Evolutionary conservation across 2,888 invertebrate species (phyloP).

Genomic region (Chloroclystis v-ata): DNA sequence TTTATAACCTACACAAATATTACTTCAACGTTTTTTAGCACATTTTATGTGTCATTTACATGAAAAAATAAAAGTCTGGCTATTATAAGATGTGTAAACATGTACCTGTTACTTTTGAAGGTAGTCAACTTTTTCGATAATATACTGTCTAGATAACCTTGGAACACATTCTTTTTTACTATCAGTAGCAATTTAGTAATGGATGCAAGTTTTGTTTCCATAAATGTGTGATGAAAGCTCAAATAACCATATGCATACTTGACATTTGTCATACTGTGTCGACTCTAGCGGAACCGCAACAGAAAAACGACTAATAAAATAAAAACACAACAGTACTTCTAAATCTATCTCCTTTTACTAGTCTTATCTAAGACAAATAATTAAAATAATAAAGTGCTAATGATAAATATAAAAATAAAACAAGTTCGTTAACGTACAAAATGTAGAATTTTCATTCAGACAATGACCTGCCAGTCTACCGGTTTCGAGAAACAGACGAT

Average conservation of each 20-base stretch:
- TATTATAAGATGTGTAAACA: slow-evolving; percentile 6
- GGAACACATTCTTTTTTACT: not conserved
- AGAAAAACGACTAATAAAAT: too few relatives aligned
- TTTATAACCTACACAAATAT: too few relatives aligned
- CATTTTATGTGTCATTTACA: not conserved
- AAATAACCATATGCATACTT: too few relatives aligned
- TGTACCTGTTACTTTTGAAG: slow-evolving; percentile 13
- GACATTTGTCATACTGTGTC: too few relatives aligned
- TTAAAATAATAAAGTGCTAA: too few relatives aligned
- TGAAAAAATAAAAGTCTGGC: not conserved
- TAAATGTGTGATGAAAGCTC: too few relatives aligned
- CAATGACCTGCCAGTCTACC: slow-evolving; percentile 31
- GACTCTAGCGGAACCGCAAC: too few relatives aligned
- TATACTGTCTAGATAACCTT: slow-evolving; percentile 3
- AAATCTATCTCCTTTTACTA: too few relatives aligned
- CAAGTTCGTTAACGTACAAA: not conserved
- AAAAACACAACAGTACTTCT: too few relatives aligned
- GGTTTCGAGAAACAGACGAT: slow-evolving; percentile 32
- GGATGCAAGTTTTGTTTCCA: too few relatives aligned
- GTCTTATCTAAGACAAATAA: too few relatives aligned
- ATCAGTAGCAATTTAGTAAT: not conserved
- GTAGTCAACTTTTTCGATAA: slow-evolving; percentile 9
- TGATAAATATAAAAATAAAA: not conserved
- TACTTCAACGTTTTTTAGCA: not conserved
- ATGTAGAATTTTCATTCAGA: slow-evolving; percentile 8